These are phyloP conservation scores for Falco novaeseelandiae DNA, from an alignment of 2,797 vertebrate species.

Conservation along the genomic window DNA sequence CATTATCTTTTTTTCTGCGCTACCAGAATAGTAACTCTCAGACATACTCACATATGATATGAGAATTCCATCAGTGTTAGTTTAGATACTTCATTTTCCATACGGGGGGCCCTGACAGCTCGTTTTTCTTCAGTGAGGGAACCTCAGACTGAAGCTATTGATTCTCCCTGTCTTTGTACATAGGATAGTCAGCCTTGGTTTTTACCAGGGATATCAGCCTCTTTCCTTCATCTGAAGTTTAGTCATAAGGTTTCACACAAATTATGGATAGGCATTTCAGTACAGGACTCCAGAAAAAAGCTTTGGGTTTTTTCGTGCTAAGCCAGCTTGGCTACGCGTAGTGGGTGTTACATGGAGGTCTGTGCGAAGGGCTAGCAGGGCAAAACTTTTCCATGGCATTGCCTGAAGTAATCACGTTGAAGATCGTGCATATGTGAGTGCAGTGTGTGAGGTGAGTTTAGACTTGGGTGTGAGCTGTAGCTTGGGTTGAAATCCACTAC, in stretches of 20 bases:
- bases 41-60: not conserved
- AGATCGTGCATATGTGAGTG: rapidly evolving
- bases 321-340: not conserved
- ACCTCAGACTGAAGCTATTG: not conserved
- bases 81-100: not conserved
- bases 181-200: not conserved
- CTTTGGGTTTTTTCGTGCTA: not conserved
- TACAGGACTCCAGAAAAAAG: not conserved
- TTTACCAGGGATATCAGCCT: not conserved
- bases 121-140: not conserved
- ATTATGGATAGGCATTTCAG: not conserved
- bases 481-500: not conserved
- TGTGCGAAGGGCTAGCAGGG: not conserved
- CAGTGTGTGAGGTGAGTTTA: not conserved
- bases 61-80: not conserved
- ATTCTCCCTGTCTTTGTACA: not conserved
- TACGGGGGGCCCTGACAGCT: not conserved
- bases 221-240: not conserved
- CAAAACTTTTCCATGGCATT: not conserved
- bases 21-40: not conserved
- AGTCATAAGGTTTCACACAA: not conserved
- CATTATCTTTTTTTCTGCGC: not conserved
- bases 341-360: not conserved
- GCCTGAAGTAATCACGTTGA: not conserved
- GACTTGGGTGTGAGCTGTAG: not conserved